Base-by-base conservation (phyloP, 2,113 vertebrate species). In the Speoplatyrhinus poulsoni region DNA sequence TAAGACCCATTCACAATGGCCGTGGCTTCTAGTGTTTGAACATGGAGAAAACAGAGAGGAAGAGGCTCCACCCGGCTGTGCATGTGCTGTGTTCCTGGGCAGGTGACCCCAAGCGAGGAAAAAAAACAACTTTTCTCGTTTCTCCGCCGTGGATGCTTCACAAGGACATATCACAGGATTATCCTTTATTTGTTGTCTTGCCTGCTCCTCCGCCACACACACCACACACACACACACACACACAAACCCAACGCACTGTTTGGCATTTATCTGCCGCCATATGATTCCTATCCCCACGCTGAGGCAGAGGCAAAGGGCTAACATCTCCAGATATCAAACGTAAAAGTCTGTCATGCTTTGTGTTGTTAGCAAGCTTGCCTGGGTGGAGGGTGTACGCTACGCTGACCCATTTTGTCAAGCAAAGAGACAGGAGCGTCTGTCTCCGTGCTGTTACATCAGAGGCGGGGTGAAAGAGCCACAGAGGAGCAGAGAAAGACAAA, bases 321-420 rank as follows among this genome's bases (percentile, higher is more conserved):
- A 53, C 50, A 70, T 76, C 77, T 75, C 55, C 3, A 26, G 62
- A 64, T 88, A 85, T 85, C 83, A 87, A 90, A 89, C 19, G 9
- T 46, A 61, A 36, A 80, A 53, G 73, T 72, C 53, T 74, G 75
- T 84, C 82, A 79, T 66, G 59, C 62, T 77, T 66, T 81, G 77
- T 68, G 77, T 79, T 75, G 72, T 81, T 70, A 85, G 75, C 69
- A 74, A 75, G 67, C 80, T 26, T 17, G 60, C 73, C 80, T 73
- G 84, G 62, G 83, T 75, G 72, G 72, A 3, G 0, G n/a, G 12
- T 54, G 12, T 54, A 81, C 60, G 72, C 70, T 72, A 61, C 68
- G 73, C 65, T 75, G 84, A 85, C 77, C 90, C 82, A 85, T 82
- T 92, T 88, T 82, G 77, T 86, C 78, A 75, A 71, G 16, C 41